These are phyloP conservation scores for Borostomias antarcticus DNA, from an alignment of 2,797 vertebrate genomes.

Conservation along the genomic window DNA sequence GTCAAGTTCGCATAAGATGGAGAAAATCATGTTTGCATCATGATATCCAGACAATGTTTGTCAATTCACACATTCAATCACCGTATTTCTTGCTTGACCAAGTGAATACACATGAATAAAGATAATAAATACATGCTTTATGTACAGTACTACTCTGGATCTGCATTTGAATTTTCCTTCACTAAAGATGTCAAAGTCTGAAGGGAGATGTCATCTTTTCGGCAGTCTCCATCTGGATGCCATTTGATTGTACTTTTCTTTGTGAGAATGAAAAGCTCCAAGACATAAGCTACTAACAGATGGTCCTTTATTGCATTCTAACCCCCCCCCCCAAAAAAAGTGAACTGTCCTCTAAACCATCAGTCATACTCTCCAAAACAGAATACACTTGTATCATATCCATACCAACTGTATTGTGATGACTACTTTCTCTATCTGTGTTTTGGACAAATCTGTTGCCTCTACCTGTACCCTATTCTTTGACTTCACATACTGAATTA, in stretches of 20 bases:
- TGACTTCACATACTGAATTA: constrained; percentile 45
- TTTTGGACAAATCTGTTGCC: constrained; percentile 36
- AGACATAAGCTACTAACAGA: constrained; percentile 15
- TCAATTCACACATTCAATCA: background rate
- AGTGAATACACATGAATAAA: background rate
- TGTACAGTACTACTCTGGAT: background rate
- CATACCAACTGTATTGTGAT: background rate
- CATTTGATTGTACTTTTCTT: background rate
- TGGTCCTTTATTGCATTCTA: constrained; percentile 8
- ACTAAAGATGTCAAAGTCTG: background rate
- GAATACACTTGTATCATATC: no score
- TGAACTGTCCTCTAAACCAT: background rate
- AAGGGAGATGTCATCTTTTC: background rate
- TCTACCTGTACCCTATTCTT: constrained; percentile 24
- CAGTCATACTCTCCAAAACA: background rate
- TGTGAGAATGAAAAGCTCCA: constrained; percentile 3
- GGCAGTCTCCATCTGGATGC: background rate
- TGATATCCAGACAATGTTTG: background rate
- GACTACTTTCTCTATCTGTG: background rate
- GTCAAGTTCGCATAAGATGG: background rate
- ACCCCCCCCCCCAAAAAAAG: constrained; percentile 6
- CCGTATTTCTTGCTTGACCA: background rate
- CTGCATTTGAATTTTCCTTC: constrained; percentile 1
- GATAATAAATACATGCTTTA: background rate
- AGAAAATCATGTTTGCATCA: background rate